Conservation (phyloP, 2,888 invertebrate species). For the Clistopyga incitator region DNA sequence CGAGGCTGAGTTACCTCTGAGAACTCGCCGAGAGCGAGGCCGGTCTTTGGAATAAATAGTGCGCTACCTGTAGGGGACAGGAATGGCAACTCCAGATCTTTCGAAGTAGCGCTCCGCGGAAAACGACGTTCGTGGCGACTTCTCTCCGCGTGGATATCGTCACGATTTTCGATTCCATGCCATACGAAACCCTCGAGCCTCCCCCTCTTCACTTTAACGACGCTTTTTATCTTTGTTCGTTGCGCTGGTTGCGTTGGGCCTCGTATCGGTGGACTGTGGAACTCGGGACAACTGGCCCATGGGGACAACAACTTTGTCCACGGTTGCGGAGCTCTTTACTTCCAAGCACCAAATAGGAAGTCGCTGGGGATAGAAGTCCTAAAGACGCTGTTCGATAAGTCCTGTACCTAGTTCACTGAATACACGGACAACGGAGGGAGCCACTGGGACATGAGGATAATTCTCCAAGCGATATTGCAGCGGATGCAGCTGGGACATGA, state of each 20-base stretch:
- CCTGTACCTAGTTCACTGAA: neutral
- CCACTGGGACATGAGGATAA: neutral
- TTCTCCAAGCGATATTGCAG: neutral
- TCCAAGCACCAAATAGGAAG: constrained; percentile 58
- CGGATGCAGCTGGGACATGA: neutral
- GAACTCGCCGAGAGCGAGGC: constrained; percentile 40
- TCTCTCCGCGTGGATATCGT: constrained; percentile 46
- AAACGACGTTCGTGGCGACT: constrained; percentile 46
- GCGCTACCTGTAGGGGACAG: constrained; percentile 27
- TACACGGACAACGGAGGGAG: neutral
- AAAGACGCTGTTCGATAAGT: constrained; percentile 29
- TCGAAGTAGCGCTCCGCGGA: constrained; percentile 25
- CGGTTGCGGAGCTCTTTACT: constrained; percentile 33
- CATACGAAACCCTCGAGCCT: constrained; percentile 11
- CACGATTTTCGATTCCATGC: constrained; percentile 65
- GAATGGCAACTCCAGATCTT: constrained; percentile 34
- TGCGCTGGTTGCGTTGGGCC: neutral
- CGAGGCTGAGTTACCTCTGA: constrained; percentile 36
- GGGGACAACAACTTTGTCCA: constrained; percentile 6
- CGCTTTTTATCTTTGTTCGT: neutral
- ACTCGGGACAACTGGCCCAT: constrained; percentile 34
- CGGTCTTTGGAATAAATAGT: constrained; percentile 35
- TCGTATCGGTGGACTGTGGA: constrained; percentile 5
- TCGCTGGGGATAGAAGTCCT: constrained; percentile 22
- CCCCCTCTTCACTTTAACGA: neutral